Percentiles rank a stretch among this genome's conserved stretches.
phyloP scores from a whole-genome alignment of 2,113 vertebrate species.

The Anguilla rostrata region DNA sequence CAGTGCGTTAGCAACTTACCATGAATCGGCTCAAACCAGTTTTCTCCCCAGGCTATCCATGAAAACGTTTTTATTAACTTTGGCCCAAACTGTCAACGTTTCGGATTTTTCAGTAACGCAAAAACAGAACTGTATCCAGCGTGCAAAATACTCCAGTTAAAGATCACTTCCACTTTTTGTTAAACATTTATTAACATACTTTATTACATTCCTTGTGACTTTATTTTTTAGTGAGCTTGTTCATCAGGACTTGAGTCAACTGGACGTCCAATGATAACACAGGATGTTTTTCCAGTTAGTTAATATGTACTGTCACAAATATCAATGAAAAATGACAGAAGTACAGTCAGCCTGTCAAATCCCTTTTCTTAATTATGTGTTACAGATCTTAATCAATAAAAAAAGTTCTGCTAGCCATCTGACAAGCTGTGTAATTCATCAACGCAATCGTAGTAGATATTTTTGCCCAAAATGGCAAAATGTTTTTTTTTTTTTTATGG shows the following conservation, averaged over 20 bases:
- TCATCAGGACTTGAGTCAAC: background rate
- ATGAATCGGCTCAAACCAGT: too few relatives aligned
- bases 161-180: conserved; percentile 18
- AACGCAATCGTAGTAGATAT: background rate
- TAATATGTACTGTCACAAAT: background rate
- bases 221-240: conserved; percentile 10
- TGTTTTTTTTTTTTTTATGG: too few relatives aligned
- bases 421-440: conserved; percentile 6
- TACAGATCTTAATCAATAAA: background rate
- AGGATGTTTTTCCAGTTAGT: background rate
- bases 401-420: background rate
- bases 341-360: background rate
- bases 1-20: background rate
- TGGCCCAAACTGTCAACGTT: too few relatives aligned
- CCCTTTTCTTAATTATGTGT: background rate
- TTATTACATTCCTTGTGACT: conserved; percentile 25
- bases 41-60: background rate
- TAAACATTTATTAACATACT: conserved; percentile 24
- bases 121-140: background rate
- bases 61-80: too few relatives aligned
- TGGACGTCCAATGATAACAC: background rate
- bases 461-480: conserved; percentile 16
- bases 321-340: background rate
- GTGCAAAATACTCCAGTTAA: background rate
- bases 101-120: too few relatives aligned